phyloP scores from a whole-genome alignment of 2,797 vertebrate species.

The Pogoniulus pusillus region DNA sequence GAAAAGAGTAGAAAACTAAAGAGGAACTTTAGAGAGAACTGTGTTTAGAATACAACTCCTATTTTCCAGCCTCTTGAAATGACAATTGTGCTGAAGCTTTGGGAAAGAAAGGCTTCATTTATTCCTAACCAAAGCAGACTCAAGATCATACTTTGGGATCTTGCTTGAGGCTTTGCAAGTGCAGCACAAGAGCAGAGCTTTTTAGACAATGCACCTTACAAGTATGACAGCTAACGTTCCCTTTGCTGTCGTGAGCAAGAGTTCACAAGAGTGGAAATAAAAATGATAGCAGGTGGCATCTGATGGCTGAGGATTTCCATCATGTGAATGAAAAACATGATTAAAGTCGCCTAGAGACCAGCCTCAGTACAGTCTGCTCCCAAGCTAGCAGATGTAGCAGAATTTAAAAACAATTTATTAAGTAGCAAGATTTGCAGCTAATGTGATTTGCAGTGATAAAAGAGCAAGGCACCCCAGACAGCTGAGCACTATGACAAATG shows the following conservation, averaged over 20 bases:
- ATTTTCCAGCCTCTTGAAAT: background rate
- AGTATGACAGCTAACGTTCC: background rate
- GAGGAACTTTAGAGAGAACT: background rate
- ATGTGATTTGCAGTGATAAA: background rate
- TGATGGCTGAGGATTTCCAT: slow-evolving; percentile 39
- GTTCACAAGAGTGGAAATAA: slow-evolving; percentile 21
- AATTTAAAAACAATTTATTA: slow-evolving; percentile 34
- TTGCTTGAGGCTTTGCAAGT: background rate
- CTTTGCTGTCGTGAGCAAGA: slow-evolving; percentile 1
- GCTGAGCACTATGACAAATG: background rate
- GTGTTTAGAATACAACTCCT: background rate
- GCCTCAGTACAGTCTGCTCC: slow-evolving; percentile 12
- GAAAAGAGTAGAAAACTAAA: no score
- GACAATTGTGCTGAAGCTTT: background rate
- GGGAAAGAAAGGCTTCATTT: background rate
- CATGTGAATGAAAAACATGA: slow-evolving; percentile 33
- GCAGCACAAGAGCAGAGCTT: background rate
- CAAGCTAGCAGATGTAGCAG: slow-evolving; percentile 26
- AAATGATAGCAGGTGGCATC: slow-evolving; percentile 43
- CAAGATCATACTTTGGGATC: fast-evolving
- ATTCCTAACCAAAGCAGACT: background rate
- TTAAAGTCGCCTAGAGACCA: slow-evolving; percentile 18
- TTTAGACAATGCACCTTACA: background rate
- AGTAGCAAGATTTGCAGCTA: background rate
- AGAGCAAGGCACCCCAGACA: background rate